phyloP scores from a whole-genome alignment of 2,113 vertebrate species.

The Lanius ludovicianus region DNA sequence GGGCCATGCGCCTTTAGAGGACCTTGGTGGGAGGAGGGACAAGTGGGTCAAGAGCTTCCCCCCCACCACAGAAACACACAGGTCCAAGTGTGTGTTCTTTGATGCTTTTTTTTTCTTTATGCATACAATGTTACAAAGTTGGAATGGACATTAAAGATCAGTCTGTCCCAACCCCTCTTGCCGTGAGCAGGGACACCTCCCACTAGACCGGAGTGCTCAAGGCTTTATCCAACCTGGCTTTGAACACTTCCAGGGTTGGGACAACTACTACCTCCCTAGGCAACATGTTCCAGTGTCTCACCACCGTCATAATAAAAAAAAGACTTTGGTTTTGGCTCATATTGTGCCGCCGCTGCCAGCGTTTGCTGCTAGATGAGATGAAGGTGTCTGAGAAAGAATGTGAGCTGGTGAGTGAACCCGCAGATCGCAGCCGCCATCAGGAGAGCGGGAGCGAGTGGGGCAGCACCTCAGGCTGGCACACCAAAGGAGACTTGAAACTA shows the following conservation, averaged over 20 bases:
- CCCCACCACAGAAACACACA: too few species aligned
- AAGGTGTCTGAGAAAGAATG: not conserved
- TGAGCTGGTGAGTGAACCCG: not conserved
- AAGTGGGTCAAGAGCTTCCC: not conserved
- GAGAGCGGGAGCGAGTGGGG: not conserved
- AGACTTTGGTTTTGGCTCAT: rapidly evolving
- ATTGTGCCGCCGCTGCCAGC: not conserved
- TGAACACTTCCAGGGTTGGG: not conserved
- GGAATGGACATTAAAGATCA: not conserved
- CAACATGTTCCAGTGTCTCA: not conserved
- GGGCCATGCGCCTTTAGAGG: rapidly evolving
- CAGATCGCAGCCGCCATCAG: not conserved
- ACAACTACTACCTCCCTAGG: not conserved
- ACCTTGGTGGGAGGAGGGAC: not conserved
- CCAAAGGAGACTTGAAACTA: not conserved
- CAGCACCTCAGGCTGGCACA: not conserved
- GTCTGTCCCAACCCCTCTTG: not conserved
- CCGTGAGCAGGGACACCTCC: not conserved
- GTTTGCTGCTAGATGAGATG: not conserved
- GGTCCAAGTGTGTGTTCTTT: not conserved
- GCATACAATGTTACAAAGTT: not conserved
- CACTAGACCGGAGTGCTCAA: not conserved
- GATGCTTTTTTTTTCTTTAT: not conserved
- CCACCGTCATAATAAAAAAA: not conserved
- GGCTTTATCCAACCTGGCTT: not conserved